Conservation (phyloP, 2,888 invertebrate genomes). For the Automeris io region DNA sequence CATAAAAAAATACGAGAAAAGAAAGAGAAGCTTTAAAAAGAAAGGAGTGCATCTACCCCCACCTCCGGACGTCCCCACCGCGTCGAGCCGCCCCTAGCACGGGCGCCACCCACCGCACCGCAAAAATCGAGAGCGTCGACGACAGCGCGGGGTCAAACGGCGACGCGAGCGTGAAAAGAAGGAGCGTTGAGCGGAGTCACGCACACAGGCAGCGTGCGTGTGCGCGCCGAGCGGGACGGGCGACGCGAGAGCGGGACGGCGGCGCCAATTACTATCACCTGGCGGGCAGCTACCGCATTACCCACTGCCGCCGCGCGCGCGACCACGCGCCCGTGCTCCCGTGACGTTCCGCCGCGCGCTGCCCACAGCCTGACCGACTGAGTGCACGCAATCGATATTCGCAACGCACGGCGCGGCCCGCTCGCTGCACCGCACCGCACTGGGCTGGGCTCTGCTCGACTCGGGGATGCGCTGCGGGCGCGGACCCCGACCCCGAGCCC, state of each 20-base stretch:
- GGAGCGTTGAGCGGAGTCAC: constrained; percentile 66
- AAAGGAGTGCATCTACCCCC: constrained; percentile 75
- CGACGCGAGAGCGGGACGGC: constrained; percentile 71
- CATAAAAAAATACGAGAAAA: constrained; percentile 74
- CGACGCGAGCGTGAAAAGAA: constrained; percentile 76
- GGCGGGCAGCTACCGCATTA: constrained; percentile 81
- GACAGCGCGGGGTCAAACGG: constrained; percentile 76
- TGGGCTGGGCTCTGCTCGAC: constrained; percentile 22
- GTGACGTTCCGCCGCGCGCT: constrained; percentile 42
- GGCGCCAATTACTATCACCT: constrained; percentile 79
- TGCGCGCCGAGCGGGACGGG: constrained; percentile 73
- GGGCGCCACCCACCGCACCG: constrained; percentile 80
- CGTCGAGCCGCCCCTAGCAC: constrained; percentile 69
- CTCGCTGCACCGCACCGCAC: constrained; percentile 26
- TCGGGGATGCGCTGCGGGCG: constrained; percentile 32
- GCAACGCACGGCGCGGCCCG: constrained; percentile 40
- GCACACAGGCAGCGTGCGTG: constrained; percentile 62
- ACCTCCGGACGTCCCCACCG: constrained; percentile 63
- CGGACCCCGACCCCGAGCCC: constrained; percentile 26
- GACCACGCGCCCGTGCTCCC: constrained; percentile 72
- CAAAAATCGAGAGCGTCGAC: constrained; percentile 80
- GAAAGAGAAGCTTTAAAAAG: constrained; percentile 77
- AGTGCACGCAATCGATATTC: constrained; percentile 44
- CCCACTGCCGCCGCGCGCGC: constrained; percentile 77
- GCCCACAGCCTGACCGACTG: constrained; percentile 11